phyloP scores from a whole-genome alignment of 2,113 vertebrate genomes.

The Mormyrus iriodes region DNA sequence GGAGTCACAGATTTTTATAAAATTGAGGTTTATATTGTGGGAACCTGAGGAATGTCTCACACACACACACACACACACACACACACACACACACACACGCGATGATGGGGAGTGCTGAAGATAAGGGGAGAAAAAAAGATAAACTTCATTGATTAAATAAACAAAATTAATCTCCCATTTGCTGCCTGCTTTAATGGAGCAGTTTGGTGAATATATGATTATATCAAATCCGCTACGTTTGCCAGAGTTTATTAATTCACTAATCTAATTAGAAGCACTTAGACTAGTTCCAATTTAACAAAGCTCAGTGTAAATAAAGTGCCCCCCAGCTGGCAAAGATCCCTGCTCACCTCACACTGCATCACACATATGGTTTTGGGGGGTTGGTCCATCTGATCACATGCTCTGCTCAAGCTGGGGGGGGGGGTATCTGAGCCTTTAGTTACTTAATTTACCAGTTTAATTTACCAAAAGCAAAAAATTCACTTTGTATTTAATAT shows the following conservation, averaged over 20 bases:
- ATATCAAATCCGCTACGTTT: not conserved
- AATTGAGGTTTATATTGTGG: not conserved
- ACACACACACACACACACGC: not conserved
- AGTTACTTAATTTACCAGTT: not conserved
- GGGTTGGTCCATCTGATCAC: not conserved
- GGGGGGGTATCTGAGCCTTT: not conserved
- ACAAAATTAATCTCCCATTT: not conserved
- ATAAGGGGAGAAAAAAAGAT: not conserved
- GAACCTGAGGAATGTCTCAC: not conserved
- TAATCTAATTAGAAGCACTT: not conserved
- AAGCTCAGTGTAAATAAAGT: not conserved
- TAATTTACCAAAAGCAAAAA: not conserved
- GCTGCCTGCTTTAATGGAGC: not conserved
- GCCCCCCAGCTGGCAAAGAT: not conserved
- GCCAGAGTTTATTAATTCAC: not conserved
- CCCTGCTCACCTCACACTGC: not conserved
- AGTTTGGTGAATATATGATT: not conserved
- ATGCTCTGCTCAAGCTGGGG: not conserved
- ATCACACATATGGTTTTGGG: not conserved
- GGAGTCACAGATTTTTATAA: not conserved
- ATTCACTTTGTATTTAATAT: not conserved
- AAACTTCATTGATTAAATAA: not conserved
- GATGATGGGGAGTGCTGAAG: not conserved
- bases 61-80: too few species aligned
- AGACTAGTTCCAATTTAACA: not conserved